Evolutionary conservation across 2,888 invertebrate species (phyloP), one percentile per base, ranked within the genome.

Genomic region (Sinopyrophorus schimmeli): DNA sequence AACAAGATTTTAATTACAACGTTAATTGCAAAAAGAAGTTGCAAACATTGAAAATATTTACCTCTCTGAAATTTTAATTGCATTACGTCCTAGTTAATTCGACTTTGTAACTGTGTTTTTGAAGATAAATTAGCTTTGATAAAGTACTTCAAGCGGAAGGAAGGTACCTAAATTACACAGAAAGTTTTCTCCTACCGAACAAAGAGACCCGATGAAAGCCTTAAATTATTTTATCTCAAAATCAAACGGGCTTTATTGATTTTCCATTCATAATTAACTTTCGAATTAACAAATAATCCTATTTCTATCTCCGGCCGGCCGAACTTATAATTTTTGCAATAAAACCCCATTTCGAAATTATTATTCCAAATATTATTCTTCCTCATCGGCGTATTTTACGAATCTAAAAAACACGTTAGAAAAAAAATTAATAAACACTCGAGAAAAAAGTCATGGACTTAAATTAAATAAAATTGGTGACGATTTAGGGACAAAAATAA

Each of bases 61-160:
- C 49, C 42, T 43, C 23, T 43, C 41, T 48, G 17, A 49, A 37
- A 43, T 49, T 37, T 38, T 49, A 49, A 49, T 49, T 43, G 39
- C 43, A 37, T 49, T 49, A 43, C 38, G 23, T 43, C 32, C 34
- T 47, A 56, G 52, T 58, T 59, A 58, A 56, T 58, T 59, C 46
- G 54, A 54, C 55, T 56, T 55, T 47, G 54, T 48, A 54, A 53
- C 53, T 56, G 60, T 58, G 61, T 62, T 64, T 57, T 53, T 60
- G 53, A 57, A 62, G 63, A 65, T 65, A 65, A 64, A 64, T 65
- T 64, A 62, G 60, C 64, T 63, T 65, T 64, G 62, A 64, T 63
- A 62, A 64, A 62, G 59, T 60, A 59, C 57, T 60, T 63, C 60
- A 58, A 55, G 54, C 58, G 54, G 59, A 56, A 57, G 51, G 59